Evolutionary conservation across 1,140 invertebrate genomes (phyloP).

Genomic region (Chrysoperla carnea): DNA sequence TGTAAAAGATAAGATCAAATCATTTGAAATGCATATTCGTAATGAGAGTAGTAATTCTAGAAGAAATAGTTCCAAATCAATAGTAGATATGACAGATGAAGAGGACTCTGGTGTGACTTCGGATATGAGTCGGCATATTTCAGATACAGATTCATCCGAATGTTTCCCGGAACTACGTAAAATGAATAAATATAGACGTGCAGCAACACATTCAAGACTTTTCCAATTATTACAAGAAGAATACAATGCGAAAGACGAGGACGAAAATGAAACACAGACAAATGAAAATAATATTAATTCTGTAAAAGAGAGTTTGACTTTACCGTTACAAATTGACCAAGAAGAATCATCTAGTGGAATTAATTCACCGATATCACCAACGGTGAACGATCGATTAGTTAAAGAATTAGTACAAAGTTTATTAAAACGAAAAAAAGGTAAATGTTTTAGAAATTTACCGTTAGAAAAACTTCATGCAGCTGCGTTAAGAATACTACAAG

Average conservation of each 20-base stretch:
- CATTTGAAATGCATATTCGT: slow-evolving; percentile 13
- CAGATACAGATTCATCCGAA: slow-evolving; percentile 45
- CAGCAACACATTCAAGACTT: slow-evolving; percentile 50
- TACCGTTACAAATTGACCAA: slow-evolving; percentile 21
- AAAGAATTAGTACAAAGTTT: slow-evolving; percentile 36
- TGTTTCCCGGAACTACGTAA: slow-evolving; percentile 32
- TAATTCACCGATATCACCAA: slow-evolving; percentile 29
- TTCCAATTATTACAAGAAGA: slow-evolving; percentile 47
- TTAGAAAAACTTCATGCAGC: slow-evolving; percentile 35
- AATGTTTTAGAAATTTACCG: slow-evolving; percentile 28
- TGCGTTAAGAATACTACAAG: slow-evolving; percentile 30
- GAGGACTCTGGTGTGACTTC: slow-evolving; percentile 56
- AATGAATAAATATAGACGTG: slow-evolving; percentile 40
- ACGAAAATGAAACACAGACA: slow-evolving; percentile 16
- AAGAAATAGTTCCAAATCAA: slow-evolving; percentile 16
- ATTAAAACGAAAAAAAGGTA: slow-evolving; percentile 28
- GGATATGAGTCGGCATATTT: slow-evolving; percentile 47
- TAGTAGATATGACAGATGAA: slow-evolving; percentile 22
- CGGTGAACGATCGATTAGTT: slow-evolving; percentile 31
- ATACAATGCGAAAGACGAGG: slow-evolving; percentile 22
- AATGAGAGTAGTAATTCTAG: slow-evolving; percentile 6
- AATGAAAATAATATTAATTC: slow-evolving; percentile 13
- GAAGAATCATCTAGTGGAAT: slow-evolving; percentile 26
- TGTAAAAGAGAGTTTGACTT: slow-evolving; percentile 16
- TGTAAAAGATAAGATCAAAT: slow-evolving; percentile 19